Percentiles rank a stretch among this genome's conserved stretches.
These are phyloP conservation scores for Pangasius mekongensis DNA, from an alignment of 2,797 vertebrate genomes.

Conservation along the genomic window DNA sequence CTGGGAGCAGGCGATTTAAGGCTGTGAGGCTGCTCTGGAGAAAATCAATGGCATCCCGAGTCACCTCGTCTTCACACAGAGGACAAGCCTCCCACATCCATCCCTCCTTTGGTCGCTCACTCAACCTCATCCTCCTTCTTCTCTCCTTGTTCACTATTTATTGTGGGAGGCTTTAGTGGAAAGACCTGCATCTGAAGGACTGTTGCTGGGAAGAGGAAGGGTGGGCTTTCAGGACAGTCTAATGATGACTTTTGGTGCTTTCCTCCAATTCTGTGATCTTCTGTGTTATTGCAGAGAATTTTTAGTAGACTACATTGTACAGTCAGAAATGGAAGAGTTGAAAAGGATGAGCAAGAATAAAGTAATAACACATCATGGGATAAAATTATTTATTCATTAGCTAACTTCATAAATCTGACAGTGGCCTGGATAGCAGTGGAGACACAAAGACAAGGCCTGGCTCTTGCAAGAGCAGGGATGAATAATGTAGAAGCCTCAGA, in stretches of 20 bases:
- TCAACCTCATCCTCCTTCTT: constrained; percentile 46
- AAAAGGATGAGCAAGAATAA: constrained; percentile 53
- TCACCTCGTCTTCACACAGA: constrained; percentile 58
- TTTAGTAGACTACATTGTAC: not conserved
- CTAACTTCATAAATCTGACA: constrained; percentile 32
- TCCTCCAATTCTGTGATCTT: not conserved
- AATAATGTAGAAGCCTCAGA: constrained; percentile 44
- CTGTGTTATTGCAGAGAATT: not conserved
- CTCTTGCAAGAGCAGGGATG: constrained; percentile 46
- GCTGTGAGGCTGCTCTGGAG: constrained; percentile 51
- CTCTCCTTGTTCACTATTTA: constrained; percentile 25
- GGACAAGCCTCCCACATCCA: constrained; percentile 39
- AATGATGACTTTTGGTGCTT: not conserved
- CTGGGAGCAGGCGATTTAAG: constrained; percentile 62
- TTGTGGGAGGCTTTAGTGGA: constrained; percentile 24
- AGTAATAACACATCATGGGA: constrained; percentile 33
- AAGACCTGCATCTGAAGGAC: not conserved
- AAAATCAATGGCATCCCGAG: constrained; percentile 66
- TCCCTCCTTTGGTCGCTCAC: not conserved
- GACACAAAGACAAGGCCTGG: constrained; percentile 32
- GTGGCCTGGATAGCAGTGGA: constrained; percentile 32
- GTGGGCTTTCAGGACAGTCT: not conserved
- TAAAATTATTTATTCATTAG: constrained; percentile 48
- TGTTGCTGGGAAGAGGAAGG: constrained; percentile 8
- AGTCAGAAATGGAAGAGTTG: not conserved